These are phyloP conservation scores for Acanthosepion pharaonis DNA, from an alignment of 2,888 invertebrate genomes.

Conservation along the genomic window DNA sequence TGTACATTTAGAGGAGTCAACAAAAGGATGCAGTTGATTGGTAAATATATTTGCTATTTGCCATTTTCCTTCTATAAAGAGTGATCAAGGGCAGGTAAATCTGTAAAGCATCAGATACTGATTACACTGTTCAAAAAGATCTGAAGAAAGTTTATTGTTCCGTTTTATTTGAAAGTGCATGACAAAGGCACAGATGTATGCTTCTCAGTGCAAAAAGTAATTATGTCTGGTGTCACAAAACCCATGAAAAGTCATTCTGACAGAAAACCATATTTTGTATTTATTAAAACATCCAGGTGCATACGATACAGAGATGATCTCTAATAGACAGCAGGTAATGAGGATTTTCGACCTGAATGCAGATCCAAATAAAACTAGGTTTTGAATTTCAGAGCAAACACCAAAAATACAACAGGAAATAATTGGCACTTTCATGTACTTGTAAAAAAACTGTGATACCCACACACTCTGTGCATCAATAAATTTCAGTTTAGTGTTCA, in stretches of 20 bases:
- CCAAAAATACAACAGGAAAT: background rate
- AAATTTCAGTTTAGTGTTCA: background rate
- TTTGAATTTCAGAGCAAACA: background rate
- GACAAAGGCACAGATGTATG: background rate
- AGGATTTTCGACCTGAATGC: background rate
- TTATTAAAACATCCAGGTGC: background rate
- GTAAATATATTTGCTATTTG: background rate
- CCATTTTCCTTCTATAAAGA: background rate
- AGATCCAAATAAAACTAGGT: background rate
- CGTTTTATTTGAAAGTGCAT: background rate
- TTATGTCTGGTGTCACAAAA: background rate
- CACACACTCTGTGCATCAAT: background rate
- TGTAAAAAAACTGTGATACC: background rate
- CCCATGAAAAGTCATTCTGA: background rate
- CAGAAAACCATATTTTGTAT: background rate
- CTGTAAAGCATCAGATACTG: background rate
- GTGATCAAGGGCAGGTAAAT: background rate
- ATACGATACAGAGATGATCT: background rate
- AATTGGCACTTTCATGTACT: background rate
- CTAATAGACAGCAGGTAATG: background rate
- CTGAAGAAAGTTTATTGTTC: background rate
- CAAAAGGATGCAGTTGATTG: too few species aligned
- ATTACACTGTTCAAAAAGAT: background rate
- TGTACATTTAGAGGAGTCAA: too few species aligned
- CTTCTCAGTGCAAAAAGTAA: too few species aligned